Evolutionary conservation across 1,140 invertebrate genomes (phyloP), one percentile per base, ranked within the genome.

Genomic region (Drosophila bocqueti): DNA sequence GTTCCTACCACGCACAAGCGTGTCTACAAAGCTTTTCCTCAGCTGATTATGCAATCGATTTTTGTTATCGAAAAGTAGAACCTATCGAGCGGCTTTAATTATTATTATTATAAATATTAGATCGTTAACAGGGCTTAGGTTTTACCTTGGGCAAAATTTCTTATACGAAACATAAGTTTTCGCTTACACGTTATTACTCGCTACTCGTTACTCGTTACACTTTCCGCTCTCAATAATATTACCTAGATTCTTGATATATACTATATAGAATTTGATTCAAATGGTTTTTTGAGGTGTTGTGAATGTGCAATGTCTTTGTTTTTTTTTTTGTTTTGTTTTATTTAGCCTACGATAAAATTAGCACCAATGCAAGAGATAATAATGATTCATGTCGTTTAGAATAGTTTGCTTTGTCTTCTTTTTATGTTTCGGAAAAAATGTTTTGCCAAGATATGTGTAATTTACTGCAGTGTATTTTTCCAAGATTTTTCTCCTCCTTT

Each of bases 341-440:
- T 81, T 74, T 81, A 83, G 77, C 69, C 84, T 87, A 89, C 73
- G 62, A 78, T 87, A 84, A 81, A 87, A 81, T 87, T 89, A 87
- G 84, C 84, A 87, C 84, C 84, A 87, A 87, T 87, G 81, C 84
- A 89, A 67, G 65, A 89, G 65, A 83, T 83, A 83, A 86, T 63
- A 83, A 86, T 63, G 69, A 81, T 55, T 69, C n/a, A 63, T 65
- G 52, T 67, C 15, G 38, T 60, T 67, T 71, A 31, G 31, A 71
- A 71, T 59, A 57, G 52, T 47, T 47, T 47, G 21, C 45, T 47
- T 47, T 2, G 15, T 15, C 6, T 47, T 46, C 7, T 9, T 18
- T 52, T 21, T 34, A 15, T 21, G 18, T 8, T 21, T 68, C 55
- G 42, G 55, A 68, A 76, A 66, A 60, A 76, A 76, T 66, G 45